A percentile compares a stretch with the other conserved stretches of the same genome.
Conservation (phyloP, 2,113 vertebrate genomes). For the Archilochus colubris region DNA sequence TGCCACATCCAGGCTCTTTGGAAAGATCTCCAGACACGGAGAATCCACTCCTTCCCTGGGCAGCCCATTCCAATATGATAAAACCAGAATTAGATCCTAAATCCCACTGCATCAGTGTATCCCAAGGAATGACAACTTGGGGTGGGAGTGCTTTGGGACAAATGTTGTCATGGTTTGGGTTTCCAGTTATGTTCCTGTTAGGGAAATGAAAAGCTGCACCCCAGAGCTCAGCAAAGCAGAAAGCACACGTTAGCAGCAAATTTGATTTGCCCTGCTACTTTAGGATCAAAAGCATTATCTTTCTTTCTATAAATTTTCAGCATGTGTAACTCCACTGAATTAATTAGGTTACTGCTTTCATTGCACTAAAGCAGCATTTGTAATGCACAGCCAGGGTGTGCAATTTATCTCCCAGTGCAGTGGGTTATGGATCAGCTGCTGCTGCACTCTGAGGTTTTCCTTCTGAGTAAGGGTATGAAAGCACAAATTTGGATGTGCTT, state of each 20-base stretch:
- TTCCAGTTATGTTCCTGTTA: not conserved
- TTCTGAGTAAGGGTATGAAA: not conserved
- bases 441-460: not conserved
- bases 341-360: not conserved
- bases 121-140: rapidly evolving
- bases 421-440: not conserved
- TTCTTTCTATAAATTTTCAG: not conserved
- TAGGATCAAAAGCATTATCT: not conserved
- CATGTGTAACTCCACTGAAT: not conserved
- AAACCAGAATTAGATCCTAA: not conserved
- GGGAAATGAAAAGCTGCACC: not conserved
- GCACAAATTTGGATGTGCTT: not conserved
- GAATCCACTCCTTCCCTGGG: no score
- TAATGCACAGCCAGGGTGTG: not conserved
- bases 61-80: not conserved
- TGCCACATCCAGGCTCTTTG: no score
- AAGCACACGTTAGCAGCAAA: not conserved
- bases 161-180: rapidly evolving
- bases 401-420: not conserved
- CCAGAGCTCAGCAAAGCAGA: not conserved
- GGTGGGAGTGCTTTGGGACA: not conserved
- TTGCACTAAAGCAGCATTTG: not conserved
- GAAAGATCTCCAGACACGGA: no score
- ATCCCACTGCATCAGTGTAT: not conserved
- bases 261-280: not conserved